Conservation (phyloP, 2,797 vertebrate species). For the Sphenodon punctatus region DNA sequence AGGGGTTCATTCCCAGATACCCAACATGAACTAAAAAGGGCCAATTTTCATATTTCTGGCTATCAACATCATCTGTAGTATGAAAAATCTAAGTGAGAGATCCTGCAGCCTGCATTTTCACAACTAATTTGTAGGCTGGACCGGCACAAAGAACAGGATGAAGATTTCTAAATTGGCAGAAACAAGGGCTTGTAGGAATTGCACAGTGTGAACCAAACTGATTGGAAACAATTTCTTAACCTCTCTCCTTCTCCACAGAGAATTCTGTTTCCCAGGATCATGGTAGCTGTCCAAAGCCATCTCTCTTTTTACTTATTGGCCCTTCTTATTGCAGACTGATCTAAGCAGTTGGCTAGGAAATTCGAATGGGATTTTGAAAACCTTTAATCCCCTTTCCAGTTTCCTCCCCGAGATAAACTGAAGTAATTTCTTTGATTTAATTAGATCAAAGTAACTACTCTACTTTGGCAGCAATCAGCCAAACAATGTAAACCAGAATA, state of each 20-base stretch:
- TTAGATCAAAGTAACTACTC: too few relatives aligned
- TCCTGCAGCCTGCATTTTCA: slow-evolving; percentile 25
- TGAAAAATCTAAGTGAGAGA: slow-evolving; percentile 50
- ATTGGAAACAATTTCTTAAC: slow-evolving; percentile 29
- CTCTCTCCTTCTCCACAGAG: slow-evolving; percentile 2
- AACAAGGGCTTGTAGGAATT: slow-evolving; percentile 32
- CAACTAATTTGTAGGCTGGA: slow-evolving; percentile 53
- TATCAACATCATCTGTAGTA: slow-evolving; percentile 55
- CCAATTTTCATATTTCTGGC: slow-evolving; percentile 5
- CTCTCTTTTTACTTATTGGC: slow-evolving; percentile 5
- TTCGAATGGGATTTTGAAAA: too few relatives aligned
- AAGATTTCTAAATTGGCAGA: slow-evolving; percentile 41
- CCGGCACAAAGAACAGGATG: slow-evolving; percentile 30
- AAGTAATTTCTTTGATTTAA: background rate
- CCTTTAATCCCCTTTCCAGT: too few relatives aligned
- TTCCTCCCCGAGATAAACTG: too few relatives aligned
- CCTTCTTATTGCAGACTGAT: background rate
- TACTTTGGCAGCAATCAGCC: too few relatives aligned
- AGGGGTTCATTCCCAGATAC: background rate
- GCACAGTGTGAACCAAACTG: slow-evolving; percentile 15
- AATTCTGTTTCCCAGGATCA: slow-evolving; percentile 26
- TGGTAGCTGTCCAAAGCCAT: slow-evolving; percentile 10
- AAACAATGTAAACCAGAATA: too few relatives aligned
- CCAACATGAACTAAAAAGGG: background rate
- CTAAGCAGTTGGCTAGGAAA: slow-evolving; percentile 12